A percentile compares a stretch with the other conserved stretches of the same genome.
Conservation (phyloP, 2,797 vertebrate genomes). For the Ataeniobius toweri region DNA sequence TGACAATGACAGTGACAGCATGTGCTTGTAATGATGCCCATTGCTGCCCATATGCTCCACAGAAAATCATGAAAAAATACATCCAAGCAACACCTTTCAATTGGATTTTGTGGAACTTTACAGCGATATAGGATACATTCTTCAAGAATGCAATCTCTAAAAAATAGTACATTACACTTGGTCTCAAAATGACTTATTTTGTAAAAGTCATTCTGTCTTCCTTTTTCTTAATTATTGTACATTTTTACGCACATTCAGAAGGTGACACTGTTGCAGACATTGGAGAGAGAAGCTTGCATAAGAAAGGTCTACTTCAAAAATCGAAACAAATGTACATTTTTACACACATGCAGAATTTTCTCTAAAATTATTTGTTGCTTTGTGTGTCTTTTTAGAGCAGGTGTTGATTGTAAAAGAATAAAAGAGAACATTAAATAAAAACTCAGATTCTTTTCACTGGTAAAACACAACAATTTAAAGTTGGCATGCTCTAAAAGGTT, state of each 20-base stretch:
- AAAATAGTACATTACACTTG: not conserved
- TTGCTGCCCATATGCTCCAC: not conserved
- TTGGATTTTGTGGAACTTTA: not conserved
- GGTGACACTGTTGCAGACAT: too few species aligned
- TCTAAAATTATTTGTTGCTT: not conserved
- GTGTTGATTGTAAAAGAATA: not conserved
- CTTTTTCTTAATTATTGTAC: not conserved
- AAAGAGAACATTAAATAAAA: not conserved
- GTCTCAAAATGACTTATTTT: not conserved
- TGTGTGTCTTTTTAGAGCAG: not conserved
- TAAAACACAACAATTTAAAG: constrained; percentile 35
- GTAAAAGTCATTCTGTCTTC: not conserved
- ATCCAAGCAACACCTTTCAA: not conserved
- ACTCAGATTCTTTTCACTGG: not conserved
- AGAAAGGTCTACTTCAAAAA: not conserved
- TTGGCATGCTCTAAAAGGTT: constrained; percentile 55
- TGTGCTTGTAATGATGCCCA: not conserved
- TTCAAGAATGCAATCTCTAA: not conserved
- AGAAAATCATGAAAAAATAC: not conserved
- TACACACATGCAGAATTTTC: too few species aligned
- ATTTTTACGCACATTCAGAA: not conserved
- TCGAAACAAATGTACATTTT: not conserved
- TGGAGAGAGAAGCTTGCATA: not conserved
- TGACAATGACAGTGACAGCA: not conserved
- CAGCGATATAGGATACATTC: too few species aligned